Percentiles rank a stretch among this genome's conserved stretches.
Conservation (phyloP, 2,797 vertebrate genomes). For the Steatocranus sp. region DNA sequence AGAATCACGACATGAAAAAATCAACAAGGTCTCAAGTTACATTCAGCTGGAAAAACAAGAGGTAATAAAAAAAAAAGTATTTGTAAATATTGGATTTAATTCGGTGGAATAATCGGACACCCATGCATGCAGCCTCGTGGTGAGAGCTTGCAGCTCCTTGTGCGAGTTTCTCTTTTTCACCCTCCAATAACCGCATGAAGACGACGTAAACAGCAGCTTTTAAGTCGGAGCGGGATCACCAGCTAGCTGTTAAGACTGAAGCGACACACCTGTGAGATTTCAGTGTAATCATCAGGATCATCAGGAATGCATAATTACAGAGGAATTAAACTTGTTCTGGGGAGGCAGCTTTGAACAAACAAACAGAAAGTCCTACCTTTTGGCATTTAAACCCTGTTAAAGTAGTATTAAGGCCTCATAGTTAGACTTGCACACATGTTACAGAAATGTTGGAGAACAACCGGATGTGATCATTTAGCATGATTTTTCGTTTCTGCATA, state of each 20-base stretch:
- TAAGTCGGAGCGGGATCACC: not conserved
- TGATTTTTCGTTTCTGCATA: conserved; percentile 44
- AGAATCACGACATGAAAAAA: conserved; percentile 31
- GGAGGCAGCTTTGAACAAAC: conserved; percentile 42
- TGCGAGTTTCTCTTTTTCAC: conserved; percentile 2
- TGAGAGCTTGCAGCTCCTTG: not conserved
- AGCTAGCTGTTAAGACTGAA: conserved; percentile 17
- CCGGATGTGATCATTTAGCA: not conserved
- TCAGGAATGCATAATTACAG: conserved; percentile 44
- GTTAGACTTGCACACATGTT: conserved; percentile 45
- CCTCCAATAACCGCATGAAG: not conserved
- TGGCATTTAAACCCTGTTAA: conserved; percentile 48
- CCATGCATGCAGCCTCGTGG: conserved; percentile 2
- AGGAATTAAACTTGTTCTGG: conserved; percentile 7
- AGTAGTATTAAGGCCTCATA: conserved; percentile 69
- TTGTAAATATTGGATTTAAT: not conserved
- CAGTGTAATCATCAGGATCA: conserved; percentile 35
- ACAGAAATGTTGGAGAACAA: conserved; percentile 16
- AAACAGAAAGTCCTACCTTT: conserved; percentile 10
- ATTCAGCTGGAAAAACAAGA: conserved; percentile 34
- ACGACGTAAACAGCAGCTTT: conserved; percentile 40
- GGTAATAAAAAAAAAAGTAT: not conserved
- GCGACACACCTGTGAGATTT: not conserved
- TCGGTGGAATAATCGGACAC: not conserved
- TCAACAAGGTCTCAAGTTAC: conserved; percentile 36